Evolutionary conservation across 2,888 invertebrate genomes (phyloP), one percentile per base, ranked within the genome.

Genomic region (Boloria selene): DNA sequence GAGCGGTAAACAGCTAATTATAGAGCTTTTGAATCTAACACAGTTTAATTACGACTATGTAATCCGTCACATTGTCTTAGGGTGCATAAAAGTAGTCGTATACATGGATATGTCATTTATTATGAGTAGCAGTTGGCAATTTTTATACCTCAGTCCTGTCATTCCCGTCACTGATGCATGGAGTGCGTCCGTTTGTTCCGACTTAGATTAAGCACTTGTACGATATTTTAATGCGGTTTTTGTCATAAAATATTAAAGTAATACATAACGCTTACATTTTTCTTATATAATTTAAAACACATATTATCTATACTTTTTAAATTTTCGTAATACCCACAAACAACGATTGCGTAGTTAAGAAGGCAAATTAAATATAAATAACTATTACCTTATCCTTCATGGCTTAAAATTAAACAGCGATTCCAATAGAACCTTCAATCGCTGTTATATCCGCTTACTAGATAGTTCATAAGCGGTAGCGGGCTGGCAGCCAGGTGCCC

Each of bases 401-500:
- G 17, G 14, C 17, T 7, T n/a, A 52, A 53, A 18, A 62, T 52
- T 49, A 38, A 38, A 45, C 42, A 58, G 49, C 56, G 56, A 51
- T 38, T 52, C 58, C 50, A 56, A 56, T 45, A 56, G 45, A 61
- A 42, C 42, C 4, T 49, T 16, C 56, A 53, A 16, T 45, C 52
- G 66, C 66, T 53, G n/a, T 14, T 14, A 54, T 2, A 45, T 5
- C n/a, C 31, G 56, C 10, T 56, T 16, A 6, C 31, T 38, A 38
- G 31, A 38, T 50, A 50, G 10, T 13, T 50, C 66, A 66, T 13
- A 16, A 75, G 82, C 79, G 82, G 75, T 55, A 78, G 83, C 86
- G 82, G 77, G 67, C 69, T 79, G 81, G 71, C 63, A 64, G 61
- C 85, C 89, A 88, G 90, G 90, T 89, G 88, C 87, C 86, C 90